phyloP scores from a whole-genome alignment of 2,888 invertebrate species.

The Lycocerus yunnanus region DNA sequence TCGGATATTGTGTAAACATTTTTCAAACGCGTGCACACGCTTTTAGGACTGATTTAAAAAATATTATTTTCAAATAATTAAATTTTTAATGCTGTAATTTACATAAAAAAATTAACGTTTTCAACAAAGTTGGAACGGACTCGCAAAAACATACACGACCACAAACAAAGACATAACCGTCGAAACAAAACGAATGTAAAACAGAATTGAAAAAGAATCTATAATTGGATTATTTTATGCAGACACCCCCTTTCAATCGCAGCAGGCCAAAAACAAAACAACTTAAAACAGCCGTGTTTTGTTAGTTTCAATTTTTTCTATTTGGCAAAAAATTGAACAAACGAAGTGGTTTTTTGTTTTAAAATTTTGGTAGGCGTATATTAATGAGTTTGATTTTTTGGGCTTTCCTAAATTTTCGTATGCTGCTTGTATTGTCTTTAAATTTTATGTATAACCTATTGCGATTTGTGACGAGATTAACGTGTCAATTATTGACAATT shows the following conservation, averaged over 20 bases:
- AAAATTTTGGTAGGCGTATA: conserved; percentile 31
- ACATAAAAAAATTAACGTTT: conserved; percentile 2
- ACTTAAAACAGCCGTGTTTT: conserved; percentile 46
- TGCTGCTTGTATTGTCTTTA: neutral
- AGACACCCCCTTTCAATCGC: conserved; percentile 47
- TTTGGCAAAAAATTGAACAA: conserved; percentile 35
- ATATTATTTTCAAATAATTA: neutral
- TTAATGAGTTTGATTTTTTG: conserved; percentile 33
- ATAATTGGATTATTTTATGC: conserved; percentile 49
- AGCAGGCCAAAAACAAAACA: conserved; percentile 43
- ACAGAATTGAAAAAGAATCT: conserved; percentile 41
- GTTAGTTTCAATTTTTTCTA: conserved; percentile 44
- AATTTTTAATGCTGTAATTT: neutral
- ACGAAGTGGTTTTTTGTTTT: conserved; percentile 40
- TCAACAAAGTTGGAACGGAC: neutral
- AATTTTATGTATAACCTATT: conserved; percentile 20
- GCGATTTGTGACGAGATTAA: conserved; percentile 39
- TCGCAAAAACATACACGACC: conserved; percentile 12
- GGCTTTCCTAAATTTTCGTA: neutral
- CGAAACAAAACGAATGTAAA: conserved; percentile 26
- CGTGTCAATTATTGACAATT: conserved; percentile 39
- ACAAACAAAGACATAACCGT: conserved; percentile 23
- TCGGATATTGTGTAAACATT: conserved; percentile 33
- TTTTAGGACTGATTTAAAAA: neutral
- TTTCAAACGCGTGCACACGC: conserved; percentile 12